Evolutionary conservation across 2,888 invertebrate species (phyloP), one percentile per base, ranked within the genome.

Genomic region (Phortica okadai): DNA sequence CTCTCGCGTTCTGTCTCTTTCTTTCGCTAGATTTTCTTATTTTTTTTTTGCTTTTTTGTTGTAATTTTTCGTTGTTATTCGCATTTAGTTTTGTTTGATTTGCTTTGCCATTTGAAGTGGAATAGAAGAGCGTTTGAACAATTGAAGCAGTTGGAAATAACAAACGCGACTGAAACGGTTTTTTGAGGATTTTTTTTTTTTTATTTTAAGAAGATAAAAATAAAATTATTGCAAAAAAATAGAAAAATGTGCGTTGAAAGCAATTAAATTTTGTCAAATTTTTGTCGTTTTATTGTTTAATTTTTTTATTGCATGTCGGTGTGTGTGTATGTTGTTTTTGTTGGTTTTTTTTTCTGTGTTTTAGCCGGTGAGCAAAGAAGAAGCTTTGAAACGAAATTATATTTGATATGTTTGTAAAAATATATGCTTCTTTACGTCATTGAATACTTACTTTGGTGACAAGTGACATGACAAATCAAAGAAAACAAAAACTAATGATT

Each of bases 41-140:
- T 16, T 54, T 14, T 54, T 42, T 10, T 73, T 59, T 54, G 41
- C 10, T 25, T 56, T 72, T n/a, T 72, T 56, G 2, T 72, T 72
- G 8, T 33, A 10, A 14, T 3, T 56, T 16, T 33, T 42, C 58
- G 73, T 73, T 58, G 67, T 67, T 44, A 44, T 67, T 67, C 16
- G n/a, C 66, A 66, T 66, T 66, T 41, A 11, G 41, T 10, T 21
- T 21, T 25, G 16, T 67, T 67, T 41, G 67, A 64, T 44, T 42
- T n/a, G 44, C 41, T 44, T 67, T 42, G 33, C 33, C 44, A 67
- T 67, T 67, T 67, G 44, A 67, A 44, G 42, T 67, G 41, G 16
- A 14, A 67, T 21, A 41, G n/a, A 41, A 44, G 58, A 74, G 72
- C 72, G 69, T 7, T 59, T 45, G 45, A 41, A 16, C 56, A 8